Conservation (phyloP, 2,888 invertebrate species). For the Dioctria linearis region DNA sequence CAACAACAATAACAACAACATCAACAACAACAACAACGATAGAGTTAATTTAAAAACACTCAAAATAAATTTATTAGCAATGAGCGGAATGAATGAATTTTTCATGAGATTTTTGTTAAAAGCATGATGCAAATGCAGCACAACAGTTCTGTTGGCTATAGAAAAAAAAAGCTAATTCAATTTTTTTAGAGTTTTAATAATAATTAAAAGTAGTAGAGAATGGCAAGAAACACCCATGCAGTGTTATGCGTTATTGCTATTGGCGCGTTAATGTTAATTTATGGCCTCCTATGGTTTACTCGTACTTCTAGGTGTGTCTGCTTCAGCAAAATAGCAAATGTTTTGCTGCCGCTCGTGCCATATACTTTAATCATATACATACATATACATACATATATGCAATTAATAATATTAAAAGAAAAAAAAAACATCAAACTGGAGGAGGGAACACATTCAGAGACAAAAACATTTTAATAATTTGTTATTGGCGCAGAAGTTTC, state of each 20-base stretch:
- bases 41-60: slow-evolving; percentile 32
- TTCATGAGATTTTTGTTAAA: slow-evolving; percentile 52
- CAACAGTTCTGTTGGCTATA: slow-evolving; percentile 33
- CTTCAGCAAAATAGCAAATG: not conserved
- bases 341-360: slow-evolving; percentile 18
- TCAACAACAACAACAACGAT: too few relatives aligned
- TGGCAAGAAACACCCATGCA: slow-evolving; percentile 51
- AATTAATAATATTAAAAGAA: not conserved
- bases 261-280: slow-evolving; percentile 50
- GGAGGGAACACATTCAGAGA: slow-evolving; percentile 22
- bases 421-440: not conserved
- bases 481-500: slow-evolving; percentile 61
- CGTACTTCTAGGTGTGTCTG: slow-evolving; percentile 27
- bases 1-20: not conserved
- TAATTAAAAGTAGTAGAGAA: slow-evolving; percentile 42
- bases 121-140: slow-evolving; percentile 44
- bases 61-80: slow-evolving; percentile 44
- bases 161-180: slow-evolving; percentile 16
- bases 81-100: slow-evolving; percentile 33
- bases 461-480: slow-evolving; percentile 50
- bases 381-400: too few relatives aligned
- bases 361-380: not conserved
- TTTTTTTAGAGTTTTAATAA: slow-evolving; percentile 12
- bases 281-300: slow-evolving; percentile 30
- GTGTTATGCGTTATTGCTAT: slow-evolving; percentile 47